phyloP scores from a whole-genome alignment of 2,888 invertebrate genomes.

The Acanthacorydalis orientalis region DNA sequence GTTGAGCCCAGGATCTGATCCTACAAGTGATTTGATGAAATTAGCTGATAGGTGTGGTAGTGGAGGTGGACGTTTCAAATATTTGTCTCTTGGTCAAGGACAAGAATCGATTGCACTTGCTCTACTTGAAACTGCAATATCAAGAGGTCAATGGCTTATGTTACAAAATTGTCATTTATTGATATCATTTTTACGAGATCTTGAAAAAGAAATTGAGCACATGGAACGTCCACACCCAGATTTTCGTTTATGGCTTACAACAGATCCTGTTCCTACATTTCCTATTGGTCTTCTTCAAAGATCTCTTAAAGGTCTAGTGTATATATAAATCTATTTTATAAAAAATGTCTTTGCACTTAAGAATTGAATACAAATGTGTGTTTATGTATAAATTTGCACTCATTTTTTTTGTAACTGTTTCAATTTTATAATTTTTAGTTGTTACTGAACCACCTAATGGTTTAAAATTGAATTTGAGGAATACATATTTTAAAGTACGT shows the following conservation, averaged over 20 bases:
- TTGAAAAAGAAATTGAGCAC: conserved; percentile 72
- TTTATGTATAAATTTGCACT: neutral
- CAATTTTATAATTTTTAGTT: conserved; percentile 44
- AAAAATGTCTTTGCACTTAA: neutral
- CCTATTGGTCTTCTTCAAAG: conserved; percentile 80
- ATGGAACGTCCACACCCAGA: conserved; percentile 72
- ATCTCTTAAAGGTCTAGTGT: conserved; percentile 61
- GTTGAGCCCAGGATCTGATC: conserved; percentile 86
- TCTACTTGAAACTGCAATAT: conserved; percentile 48
- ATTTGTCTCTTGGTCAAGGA: conserved; percentile 84
- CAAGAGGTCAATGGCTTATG: conserved; percentile 79
- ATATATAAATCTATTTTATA: neutral
- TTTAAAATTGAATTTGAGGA: conserved; percentile 70
- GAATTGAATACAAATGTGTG: neutral
- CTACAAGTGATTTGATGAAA: conserved; percentile 71
- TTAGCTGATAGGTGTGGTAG: conserved; percentile 48
- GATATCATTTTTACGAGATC: conserved; percentile 55
- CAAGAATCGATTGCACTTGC: conserved; percentile 70
- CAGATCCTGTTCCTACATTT: conserved; percentile 72
- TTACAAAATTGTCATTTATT: conserved; percentile 84
- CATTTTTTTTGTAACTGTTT: no score
- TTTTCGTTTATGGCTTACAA: conserved; percentile 85
- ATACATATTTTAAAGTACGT: conserved; percentile 76
- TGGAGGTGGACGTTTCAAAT: conserved; percentile 64
- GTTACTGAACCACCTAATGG: conserved; percentile 89